Evolutionary conservation across 2,888 invertebrate genomes (phyloP).

Genomic region (Belgica antarctica): DNA sequence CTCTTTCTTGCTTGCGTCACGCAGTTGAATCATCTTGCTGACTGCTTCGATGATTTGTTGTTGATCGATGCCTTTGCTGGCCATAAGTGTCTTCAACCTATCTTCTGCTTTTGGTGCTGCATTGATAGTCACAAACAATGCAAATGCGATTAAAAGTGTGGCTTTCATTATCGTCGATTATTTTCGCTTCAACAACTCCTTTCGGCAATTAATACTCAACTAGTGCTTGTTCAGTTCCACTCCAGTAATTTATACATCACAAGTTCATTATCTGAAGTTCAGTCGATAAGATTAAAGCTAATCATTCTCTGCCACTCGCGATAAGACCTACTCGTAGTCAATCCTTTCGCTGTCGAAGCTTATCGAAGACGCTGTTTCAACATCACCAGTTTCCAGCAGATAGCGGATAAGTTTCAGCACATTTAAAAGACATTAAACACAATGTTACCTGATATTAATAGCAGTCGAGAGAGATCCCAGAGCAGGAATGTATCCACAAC

Average conservation of each 20-base stretch:
- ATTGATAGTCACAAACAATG: not conserved
- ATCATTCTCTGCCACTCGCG: too few species aligned
- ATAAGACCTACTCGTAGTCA: not conserved
- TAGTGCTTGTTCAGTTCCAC: not conserved
- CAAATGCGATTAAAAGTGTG: not conserved
- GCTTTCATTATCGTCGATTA: not conserved
- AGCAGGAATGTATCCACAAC: conserved; percentile 36
- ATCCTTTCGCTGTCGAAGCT: too few species aligned
- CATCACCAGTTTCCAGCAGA: too few species aligned
- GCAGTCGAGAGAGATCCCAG: not conserved
- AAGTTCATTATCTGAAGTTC: not conserved
- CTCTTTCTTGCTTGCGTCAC: too few species aligned
- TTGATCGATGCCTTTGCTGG: not conserved
- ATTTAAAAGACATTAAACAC: conserved; percentile 1
- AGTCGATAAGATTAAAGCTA: not conserved
- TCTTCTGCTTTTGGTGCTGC: not conserved
- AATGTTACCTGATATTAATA: not conserved
- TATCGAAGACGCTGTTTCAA: not conserved
- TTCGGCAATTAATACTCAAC: too few species aligned
- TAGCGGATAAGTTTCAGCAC: not conserved
- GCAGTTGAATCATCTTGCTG: not conserved
- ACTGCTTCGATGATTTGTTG: not conserved
- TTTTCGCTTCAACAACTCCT: not conserved
- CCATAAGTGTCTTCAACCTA: not conserved
- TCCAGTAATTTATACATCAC: too few species aligned